A percentile compares a stretch with the other conserved stretches of the same genome.
phyloP scores from a whole-genome alignment of 1,140 invertebrate genomes.

The Musca vetustissima region DNA sequence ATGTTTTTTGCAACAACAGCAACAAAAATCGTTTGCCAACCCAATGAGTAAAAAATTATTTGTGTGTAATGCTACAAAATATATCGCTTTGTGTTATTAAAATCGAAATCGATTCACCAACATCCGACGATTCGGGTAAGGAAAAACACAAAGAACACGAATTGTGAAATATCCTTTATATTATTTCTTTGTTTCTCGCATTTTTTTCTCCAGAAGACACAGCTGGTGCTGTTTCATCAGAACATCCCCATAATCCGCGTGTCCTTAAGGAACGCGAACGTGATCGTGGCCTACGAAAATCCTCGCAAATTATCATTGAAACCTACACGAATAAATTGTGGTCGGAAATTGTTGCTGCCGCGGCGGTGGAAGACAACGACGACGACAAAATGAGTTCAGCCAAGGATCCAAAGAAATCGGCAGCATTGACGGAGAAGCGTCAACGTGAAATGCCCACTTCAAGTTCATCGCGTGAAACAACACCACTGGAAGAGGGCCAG shows the following conservation, averaged over 20 bases:
- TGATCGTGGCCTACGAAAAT: constrained; percentile 61
- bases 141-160: background rate
- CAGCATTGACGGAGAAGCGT: background rate
- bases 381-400: constrained; percentile 1
- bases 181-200: no score
- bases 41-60: background rate
- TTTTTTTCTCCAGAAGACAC: constrained; percentile 30
- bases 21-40: background rate
- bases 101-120: constrained; percentile 51
- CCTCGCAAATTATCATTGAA: constrained; percentile 66
- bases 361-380: background rate
- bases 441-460: constrained; percentile 31
- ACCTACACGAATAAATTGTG: constrained; percentile 61
- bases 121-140: constrained; percentile 31
- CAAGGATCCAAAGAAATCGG: constrained; percentile 3
- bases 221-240: constrained; percentile 44
- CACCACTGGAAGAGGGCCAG: constrained; percentile 54
- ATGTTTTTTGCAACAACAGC: background rate
- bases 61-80: constrained; percentile 34
- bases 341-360: constrained; percentile 51
- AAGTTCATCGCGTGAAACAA: constrained; percentile 54
- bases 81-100: constrained; percentile 53
- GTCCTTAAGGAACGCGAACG: constrained; percentile 55
- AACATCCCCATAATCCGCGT: constrained; percentile 52
- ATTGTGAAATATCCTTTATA: background rate